Evolutionary conservation across 2,888 invertebrate species (phyloP), one percentile per base, ranked within the genome.

Genomic region (Phalangium opilio): DNA sequence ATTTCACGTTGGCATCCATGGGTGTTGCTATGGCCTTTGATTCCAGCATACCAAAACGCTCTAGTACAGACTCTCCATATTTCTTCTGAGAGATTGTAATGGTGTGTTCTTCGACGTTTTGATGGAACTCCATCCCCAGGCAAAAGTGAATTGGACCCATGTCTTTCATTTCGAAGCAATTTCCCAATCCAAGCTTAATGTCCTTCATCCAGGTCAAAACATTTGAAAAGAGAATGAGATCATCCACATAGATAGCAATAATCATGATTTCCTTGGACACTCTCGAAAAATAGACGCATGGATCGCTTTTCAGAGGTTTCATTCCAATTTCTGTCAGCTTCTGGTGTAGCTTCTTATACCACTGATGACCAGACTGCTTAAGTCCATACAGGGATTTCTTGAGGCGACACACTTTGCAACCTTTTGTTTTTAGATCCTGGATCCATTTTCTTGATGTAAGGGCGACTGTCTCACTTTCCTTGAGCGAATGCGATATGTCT

Each of bases 241-340:
- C n/a, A 41, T 53, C 54, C 4, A 53, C 54, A 49, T 53, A 53
- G 3, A 53, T 18, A 14, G 47, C 54, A 2, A 55, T 5, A n/a
- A 55, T 43, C 8, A 19, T 20, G 3, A n/a, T 8, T 3, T n/a
- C 12, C 10, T 10, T 19, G n/a, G 14, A 8, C 20, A 27, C 12
- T 14, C 11, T 4, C 4, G n/a, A 10, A 46, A 17, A 3, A 15
- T 32, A 46, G 10, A 45, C 19, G 17, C 46, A 45, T 7, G 14
- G 32, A 15, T 46, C 46, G 3, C 32, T 11, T 8, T 46, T 12
- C 3, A 11, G 10, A 1, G n/a, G 12, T 11, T 27, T 27, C 12
- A 46, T 19, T 3, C 34, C 42, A 17, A 46, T 43, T 10, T 14
- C 5, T 12, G 17, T 42, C 17, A 43, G 18, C 12, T n/a, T n/a